Base-by-base conservation (phyloP, 2,888 invertebrate genomes). In the Pseudococcus viburni region DNA sequence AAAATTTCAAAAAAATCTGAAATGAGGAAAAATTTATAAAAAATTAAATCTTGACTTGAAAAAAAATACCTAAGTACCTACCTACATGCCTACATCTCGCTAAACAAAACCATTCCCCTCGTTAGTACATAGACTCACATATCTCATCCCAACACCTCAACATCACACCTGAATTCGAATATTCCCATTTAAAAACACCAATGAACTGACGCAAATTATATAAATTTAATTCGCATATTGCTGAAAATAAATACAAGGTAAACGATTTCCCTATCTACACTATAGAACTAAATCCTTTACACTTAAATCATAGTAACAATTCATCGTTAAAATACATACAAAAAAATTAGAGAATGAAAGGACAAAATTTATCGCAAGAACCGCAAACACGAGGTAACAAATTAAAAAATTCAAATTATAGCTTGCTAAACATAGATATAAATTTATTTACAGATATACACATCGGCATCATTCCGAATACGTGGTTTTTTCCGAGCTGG, bases 401-500 rank as follows among this genome's bases (percentile, higher is more conserved):
- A 83, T 83, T 83, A 46, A 83, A 83, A 64, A 83, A 46, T 83
- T 46, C 17, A 33, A 83, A 46, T 26, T 68, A 68, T 68, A 48
- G 86, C 68, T 26, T 17, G 4, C 48, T 51, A 46, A 51, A n/a
- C 17, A 7, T 12, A 33, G 26, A 33, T 33, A 64, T 51, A 46
- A 48, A 84, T 48, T 26, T 51, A 84, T 84, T 84, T 84, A 84
- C 84, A 51, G 19, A n/a, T 84, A 84, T 22, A 6, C 15, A 84
- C 46, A 51, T 4, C n/a, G 8, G 8, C 1, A 91, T 91, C 92
- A 93, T 91, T 93, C 93, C 46, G 93, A 93, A 90, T 93, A 93
- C 46, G 93, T 93, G 2, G 93, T 93, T 90, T 93, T 93, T 91
- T 93, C 93, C 39, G 93, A 93, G 59, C 93, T 93, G 26, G 93